Conservation (phyloP, 2,113 vertebrate species). For the Ranitomeya imitator region DNA sequence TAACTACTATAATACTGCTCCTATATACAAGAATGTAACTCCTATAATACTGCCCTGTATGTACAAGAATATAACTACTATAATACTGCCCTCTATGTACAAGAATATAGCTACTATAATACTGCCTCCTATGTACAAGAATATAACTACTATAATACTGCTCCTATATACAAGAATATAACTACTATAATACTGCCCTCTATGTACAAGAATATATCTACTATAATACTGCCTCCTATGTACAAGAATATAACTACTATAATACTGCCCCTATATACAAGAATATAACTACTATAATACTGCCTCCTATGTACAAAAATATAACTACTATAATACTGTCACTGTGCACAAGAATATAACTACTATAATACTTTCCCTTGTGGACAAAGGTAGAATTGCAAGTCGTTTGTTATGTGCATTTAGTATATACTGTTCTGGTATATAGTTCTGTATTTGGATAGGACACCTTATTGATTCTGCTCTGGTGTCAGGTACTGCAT, state of each 20-base stretch:
- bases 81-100: too few relatives aligned
- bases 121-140: too few relatives aligned
- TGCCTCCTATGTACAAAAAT: too few relatives aligned
- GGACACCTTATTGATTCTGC: background rate
- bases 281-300: background rate
- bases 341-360: background rate
- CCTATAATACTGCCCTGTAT: background rate
- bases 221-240: too few relatives aligned
- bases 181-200: too few relatives aligned
- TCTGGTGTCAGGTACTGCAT: background rate
- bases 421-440: background rate
- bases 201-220: too few relatives aligned
- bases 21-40: too few relatives aligned
- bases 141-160: too few relatives aligned
- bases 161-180: too few relatives aligned
- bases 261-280: background rate
- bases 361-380: background rate
- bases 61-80: too few relatives aligned
- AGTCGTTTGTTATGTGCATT: background rate
- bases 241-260: background rate
- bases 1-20: too few relatives aligned
- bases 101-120: too few relatives aligned
- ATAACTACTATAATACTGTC: background rate
- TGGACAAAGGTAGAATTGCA: background rate
- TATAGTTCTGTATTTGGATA: background rate